Base-by-base conservation (phyloP, 2,797 vertebrate species). In the Cyclura pinguis region DNA sequence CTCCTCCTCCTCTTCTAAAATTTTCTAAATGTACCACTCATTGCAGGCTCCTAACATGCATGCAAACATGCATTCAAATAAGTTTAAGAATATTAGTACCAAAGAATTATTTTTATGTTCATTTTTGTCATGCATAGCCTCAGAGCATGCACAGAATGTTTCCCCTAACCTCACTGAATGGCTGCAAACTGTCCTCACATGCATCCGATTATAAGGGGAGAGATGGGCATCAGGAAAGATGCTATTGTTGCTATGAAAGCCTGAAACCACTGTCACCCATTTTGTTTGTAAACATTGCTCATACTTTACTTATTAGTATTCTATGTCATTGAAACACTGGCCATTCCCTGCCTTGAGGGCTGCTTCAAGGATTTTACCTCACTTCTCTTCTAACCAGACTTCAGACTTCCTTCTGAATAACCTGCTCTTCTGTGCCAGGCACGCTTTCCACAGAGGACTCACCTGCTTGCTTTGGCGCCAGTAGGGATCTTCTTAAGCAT, bases 251-350 rank as follows among this genome's bases (percentile, higher is more conserved):
- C 80, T 13, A 24, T 62, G n/a, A 4, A 62, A 29, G n/a, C 55
- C n/a, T 59, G 55, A 62, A 62, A 59, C n/a, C 1, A 82, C 8
- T n/a, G n/a, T 12, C 42, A 7, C 18, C 7, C 50, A 24, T 18
- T 59, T 82, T 82, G 80, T 38, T 82, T 82, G 57, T 81, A 16
- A 80, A n/a, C 55, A 81, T 18, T n/a, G 50, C 52, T 81, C 52
- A 81, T 13, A 18, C 80, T 16, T 81, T 29, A 29, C 80, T 81
- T 81, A 35, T 35, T 12, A n/a, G 80, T 20, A 35, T 35, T 16
- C 16, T 35, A 9, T 57, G 22, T 10, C n/a, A 16, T 10, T 57
- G 16, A 81, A 55, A 57, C 29, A 80, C 50, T 20, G 32, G 8
- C 29, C 16, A 55, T n/a, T 50, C 27, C 78, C 50, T 80, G 6